Conservation (phyloP, 1,140 invertebrate species). For the Hycleus phaleratus region DNA sequence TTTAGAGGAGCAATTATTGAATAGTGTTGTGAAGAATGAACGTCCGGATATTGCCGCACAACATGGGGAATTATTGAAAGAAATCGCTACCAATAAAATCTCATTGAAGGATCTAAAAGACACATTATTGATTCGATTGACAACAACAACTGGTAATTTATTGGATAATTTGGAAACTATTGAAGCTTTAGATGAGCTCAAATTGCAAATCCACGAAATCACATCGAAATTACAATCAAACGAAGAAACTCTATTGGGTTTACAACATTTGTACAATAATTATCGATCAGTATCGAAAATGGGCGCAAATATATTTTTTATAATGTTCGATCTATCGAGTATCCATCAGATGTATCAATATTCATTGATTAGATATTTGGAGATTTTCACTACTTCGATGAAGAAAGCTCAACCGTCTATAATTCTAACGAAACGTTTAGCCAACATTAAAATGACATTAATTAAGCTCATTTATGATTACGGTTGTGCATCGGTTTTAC, state of each 20-base stretch:
- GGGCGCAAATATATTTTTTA: slow-evolving; percentile 84
- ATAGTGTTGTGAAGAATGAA: slow-evolving; percentile 77
- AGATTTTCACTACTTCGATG: slow-evolving; percentile 71
- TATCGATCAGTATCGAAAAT: slow-evolving; percentile 74
- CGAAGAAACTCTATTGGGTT: slow-evolving; percentile 48
- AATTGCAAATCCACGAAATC: slow-evolving; percentile 40
- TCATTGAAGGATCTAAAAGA: slow-evolving; percentile 49
- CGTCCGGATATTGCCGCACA: slow-evolving; percentile 79
- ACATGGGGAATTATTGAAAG: slow-evolving; percentile 71
- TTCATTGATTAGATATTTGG: slow-evolving; percentile 68
- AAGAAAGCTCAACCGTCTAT: slow-evolving; percentile 67
- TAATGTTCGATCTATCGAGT: slow-evolving; percentile 74
- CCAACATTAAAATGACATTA: slow-evolving; percentile 74
- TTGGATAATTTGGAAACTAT: slow-evolving; percentile 82
- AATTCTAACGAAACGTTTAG: slow-evolving; percentile 58
- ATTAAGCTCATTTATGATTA: slow-evolving; percentile 84
- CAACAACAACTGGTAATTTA: slow-evolving; percentile 82
- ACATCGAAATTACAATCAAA: slow-evolving; percentile 1
- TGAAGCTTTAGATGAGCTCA: slow-evolving; percentile 79
- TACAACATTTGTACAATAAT: slow-evolving; percentile 71
- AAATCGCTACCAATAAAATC: slow-evolving; percentile 40
- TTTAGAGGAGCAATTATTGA: slow-evolving; percentile 80
- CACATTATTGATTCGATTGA: slow-evolving; percentile 70
- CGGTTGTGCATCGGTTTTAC: slow-evolving; percentile 81
- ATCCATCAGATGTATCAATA: slow-evolving; percentile 91